Evolutionary conservation across 2,113 vertebrate species (phyloP).

Genomic region (Pipra filicauda): DNA sequence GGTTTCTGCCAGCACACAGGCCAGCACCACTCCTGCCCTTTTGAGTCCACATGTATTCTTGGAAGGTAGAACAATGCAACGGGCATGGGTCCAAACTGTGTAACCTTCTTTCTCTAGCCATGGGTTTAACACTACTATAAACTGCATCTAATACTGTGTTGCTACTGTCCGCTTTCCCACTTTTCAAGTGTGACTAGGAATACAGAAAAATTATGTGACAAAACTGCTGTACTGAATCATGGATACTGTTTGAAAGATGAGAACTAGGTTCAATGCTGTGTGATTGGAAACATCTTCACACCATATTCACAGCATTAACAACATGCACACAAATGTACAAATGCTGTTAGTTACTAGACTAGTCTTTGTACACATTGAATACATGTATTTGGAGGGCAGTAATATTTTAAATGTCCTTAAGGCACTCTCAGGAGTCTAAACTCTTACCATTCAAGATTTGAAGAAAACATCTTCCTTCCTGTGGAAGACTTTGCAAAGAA

Average conservation of each 20-base stretch:
- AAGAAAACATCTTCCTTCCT: background rate
- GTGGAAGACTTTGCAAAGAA: background rate
- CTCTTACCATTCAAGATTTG: background rate
- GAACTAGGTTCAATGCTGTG: background rate
- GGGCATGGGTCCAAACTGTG: background rate
- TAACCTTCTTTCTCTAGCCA: background rate
- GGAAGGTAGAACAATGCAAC: constrained; percentile 15
- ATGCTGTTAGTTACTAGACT: background rate
- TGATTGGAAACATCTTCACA: background rate
- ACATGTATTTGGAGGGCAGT: background rate
- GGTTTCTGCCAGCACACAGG: background rate
- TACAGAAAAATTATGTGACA: background rate
- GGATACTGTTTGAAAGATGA: background rate
- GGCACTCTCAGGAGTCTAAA: background rate
- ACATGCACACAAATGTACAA: background rate
- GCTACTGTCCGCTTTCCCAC: background rate
- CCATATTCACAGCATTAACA: background rate
- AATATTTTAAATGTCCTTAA: background rate
- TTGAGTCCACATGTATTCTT: background rate
- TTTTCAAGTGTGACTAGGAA: background rate
- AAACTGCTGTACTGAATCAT: background rate
- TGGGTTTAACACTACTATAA: background rate
- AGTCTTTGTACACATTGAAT: background rate
- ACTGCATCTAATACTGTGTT: background rate
- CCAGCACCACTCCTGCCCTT: background rate